Evolutionary conservation across 1,140 invertebrate species (phyloP).

Genomic region (Magallana gigas): DNA sequence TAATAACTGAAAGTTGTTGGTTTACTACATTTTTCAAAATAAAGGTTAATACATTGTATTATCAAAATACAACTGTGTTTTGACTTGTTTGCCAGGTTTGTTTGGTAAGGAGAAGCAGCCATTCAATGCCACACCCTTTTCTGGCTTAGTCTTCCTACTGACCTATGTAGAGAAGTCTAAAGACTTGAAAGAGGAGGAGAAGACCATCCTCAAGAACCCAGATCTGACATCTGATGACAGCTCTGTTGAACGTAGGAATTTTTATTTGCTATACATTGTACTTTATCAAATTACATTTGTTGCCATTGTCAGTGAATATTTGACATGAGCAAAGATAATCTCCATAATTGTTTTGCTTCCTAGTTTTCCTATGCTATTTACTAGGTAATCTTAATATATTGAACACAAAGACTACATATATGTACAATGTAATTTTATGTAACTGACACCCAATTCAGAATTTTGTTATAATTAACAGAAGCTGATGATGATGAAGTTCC

Average conservation of each 20-base stretch:
- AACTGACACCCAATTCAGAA: too few relatives aligned
- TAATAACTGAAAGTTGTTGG: not conserved
- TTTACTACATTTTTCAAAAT: too few relatives aligned
- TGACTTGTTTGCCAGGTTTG: slow-evolving; percentile 48
- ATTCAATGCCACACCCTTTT: slow-evolving; percentile 56
- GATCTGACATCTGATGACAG: slow-evolving; percentile 61
- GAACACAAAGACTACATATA: too few relatives aligned
- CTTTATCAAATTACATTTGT: too few relatives aligned
- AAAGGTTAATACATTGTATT: too few relatives aligned
- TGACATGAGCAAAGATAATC: too few relatives aligned
- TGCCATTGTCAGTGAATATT: too few relatives aligned
- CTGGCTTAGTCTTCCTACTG: slow-evolving; percentile 61
- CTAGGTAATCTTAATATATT: too few relatives aligned
- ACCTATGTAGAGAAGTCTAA: slow-evolving; percentile 64
- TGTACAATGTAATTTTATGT: too few relatives aligned
- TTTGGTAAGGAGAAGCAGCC: slow-evolving; percentile 59
- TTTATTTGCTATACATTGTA: not conserved
- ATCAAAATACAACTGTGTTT: not conserved
- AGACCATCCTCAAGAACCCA: slow-evolving; percentile 57
- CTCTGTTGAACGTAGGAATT: slow-evolving; percentile 55
- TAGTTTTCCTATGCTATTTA: too few relatives aligned
- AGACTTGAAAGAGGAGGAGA: slow-evolving; percentile 59
- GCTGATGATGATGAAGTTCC: slow-evolving; percentile 62
- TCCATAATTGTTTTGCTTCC: too few relatives aligned
- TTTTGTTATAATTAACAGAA: not conserved